Conservation (phyloP, 2,888 invertebrate species). For the Trachelus troglodyta region DNA sequence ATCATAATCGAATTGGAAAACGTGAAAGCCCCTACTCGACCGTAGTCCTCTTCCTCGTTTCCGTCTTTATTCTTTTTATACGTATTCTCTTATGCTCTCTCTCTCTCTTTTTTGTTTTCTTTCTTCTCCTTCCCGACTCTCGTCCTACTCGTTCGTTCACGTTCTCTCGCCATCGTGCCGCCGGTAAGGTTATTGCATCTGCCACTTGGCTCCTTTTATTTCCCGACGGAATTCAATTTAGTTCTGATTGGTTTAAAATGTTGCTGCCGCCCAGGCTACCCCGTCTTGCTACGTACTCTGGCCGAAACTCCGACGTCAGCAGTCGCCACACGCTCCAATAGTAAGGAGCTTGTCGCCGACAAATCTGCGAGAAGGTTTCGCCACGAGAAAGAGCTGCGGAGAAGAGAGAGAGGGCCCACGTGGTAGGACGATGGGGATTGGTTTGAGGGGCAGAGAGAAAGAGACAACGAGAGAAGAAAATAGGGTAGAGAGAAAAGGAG, state of each 20-base stretch:
- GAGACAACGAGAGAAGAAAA: not conserved
- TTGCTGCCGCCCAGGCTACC: not conserved
- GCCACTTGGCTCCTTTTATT: constrained; percentile 8
- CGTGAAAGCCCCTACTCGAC: not conserved
- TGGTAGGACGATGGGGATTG: not conserved
- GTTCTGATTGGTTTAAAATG: constrained; percentile 3
- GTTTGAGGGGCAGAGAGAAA: not conserved
- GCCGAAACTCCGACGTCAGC: not conserved
- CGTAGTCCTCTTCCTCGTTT: not conserved
- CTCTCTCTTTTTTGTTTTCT: not conserved
- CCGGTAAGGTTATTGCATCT: constrained; percentile 1
- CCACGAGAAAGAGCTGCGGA: not conserved
- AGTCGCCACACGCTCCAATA: not conserved
- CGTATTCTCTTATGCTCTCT: not conserved
- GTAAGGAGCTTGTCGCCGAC: not conserved
- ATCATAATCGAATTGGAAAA: constrained; percentile 8
- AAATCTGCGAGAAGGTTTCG: not conserved
- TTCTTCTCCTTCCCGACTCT: not conserved
- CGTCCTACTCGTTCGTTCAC: not conserved
- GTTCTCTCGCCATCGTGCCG: not conserved
- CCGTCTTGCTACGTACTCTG: not conserved
- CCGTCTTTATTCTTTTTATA: not conserved
- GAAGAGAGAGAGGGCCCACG: not conserved
- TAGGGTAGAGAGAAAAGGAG: not conserved
- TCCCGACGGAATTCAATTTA: constrained; percentile 1